Conservation (phyloP, 2,888 invertebrate genomes). For the Mechanitis mazaeus region DNA sequence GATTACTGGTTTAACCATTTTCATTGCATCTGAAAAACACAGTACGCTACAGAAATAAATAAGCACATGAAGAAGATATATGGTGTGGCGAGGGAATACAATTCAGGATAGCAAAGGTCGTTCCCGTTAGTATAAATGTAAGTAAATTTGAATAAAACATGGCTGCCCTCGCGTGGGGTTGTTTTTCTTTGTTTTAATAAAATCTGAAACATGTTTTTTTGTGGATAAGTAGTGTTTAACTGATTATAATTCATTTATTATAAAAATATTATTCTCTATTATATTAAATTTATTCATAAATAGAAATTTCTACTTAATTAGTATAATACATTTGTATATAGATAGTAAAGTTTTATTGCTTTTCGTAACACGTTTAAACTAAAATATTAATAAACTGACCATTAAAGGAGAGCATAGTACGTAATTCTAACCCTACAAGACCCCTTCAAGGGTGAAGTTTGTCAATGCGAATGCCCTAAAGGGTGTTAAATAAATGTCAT, state of each 20-base stretch:
- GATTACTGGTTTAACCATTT: slow-evolving; percentile 17
- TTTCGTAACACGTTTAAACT: too few relatives aligned
- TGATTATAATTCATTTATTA: too few relatives aligned
- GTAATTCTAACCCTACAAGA: slow-evolving; percentile 31
- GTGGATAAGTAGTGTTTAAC: too few relatives aligned
- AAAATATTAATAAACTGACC: slow-evolving; percentile 14
- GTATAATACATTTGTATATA: too few relatives aligned
- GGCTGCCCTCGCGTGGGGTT: slow-evolving; percentile 38
- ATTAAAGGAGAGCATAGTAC: slow-evolving; percentile 35
- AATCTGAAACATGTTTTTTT: slow-evolving; percentile 18
- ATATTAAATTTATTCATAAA: too few relatives aligned
- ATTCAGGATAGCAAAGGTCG: slow-evolving; percentile 70
- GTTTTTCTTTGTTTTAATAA: slow-evolving; percentile 33
- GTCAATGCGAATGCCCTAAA: slow-evolving; percentile 48
- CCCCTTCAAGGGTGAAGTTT: slow-evolving; percentile 47
- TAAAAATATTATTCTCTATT: too few relatives aligned
- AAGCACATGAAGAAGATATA: slow-evolving; percentile 74
- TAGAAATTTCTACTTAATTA: too few relatives aligned
- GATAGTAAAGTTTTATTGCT: too few relatives aligned
- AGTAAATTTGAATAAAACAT: slow-evolving; percentile 78
- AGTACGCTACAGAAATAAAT: slow-evolving; percentile 56
- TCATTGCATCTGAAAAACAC: slow-evolving; percentile 27
- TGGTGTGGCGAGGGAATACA: slow-evolving; percentile 72
- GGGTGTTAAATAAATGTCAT: slow-evolving; percentile 70
- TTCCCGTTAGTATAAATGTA: slow-evolving; percentile 75